phyloP scores from a whole-genome alignment of 2,113 vertebrate species.

The Porphyrio hochstetteri region DNA sequence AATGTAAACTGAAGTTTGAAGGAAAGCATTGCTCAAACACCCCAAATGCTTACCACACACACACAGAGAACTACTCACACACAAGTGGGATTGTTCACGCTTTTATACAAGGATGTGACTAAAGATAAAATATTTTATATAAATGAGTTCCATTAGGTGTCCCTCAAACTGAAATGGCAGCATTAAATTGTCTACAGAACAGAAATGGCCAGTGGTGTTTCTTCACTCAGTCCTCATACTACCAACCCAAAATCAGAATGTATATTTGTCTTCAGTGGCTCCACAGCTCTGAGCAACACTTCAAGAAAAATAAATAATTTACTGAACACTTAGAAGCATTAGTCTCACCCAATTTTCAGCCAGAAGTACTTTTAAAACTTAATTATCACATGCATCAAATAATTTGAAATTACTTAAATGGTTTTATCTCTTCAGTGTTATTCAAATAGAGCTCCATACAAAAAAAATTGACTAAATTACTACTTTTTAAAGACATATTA shows the following conservation, averaged over 20 bases:
- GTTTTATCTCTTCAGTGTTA: not conserved
- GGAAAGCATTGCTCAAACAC: not conserved
- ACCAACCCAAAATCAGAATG: not conserved
- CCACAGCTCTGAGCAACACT: not conserved
- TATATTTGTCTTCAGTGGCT: not conserved
- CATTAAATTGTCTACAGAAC: not conserved
- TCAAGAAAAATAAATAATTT: not conserved
- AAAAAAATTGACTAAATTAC: not conserved
- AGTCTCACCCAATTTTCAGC: not conserved
- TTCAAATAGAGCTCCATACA: not conserved
- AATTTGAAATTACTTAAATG: not conserved
- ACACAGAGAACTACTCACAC: not conserved
- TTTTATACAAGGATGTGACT: not conserved
- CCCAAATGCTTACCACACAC: not conserved
- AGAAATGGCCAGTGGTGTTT: not conserved
- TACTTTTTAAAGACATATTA: not conserved
- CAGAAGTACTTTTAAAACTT: not conserved
- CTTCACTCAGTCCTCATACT: not conserved
- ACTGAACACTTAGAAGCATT: not conserved
- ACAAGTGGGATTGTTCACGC: fast-evolving
- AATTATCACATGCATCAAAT: not conserved
- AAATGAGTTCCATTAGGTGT: not conserved
- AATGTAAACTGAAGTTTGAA: not conserved
- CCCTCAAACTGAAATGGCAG: not conserved
- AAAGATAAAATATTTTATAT: not conserved